Evolutionary conservation across 2,888 invertebrate species (phyloP), one percentile per base, ranked within the genome.

Genomic region (Marronus borbonicus): DNA sequence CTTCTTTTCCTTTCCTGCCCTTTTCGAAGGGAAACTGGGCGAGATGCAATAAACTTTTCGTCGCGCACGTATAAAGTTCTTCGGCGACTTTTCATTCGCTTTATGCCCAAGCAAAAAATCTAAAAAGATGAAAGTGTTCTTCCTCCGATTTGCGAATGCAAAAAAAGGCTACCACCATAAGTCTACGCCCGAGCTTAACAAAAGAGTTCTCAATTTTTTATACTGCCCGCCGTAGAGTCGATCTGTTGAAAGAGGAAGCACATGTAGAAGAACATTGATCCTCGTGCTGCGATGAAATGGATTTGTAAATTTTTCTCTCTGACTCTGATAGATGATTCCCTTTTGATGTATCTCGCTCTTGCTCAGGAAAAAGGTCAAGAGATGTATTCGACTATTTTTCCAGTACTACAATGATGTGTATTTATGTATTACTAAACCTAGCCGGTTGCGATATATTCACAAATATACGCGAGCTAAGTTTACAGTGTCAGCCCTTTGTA

Each of bases 221-320:
- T 68, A 68, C 58, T 55, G 44, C 24, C 36, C 55, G 58, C 31
- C 58, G 52, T 50, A 50, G 39, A 39, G 68, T 52, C 36, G 60
- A 66, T 58, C 55, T 55, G 20, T 20, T 55, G 75, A 39, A 39
- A 28, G 31, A 31, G 62, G 24, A 62, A 75, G 68, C 50, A 24
- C 68, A 68, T 68, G 68, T 17, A 17, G 55, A 20, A 50, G 72
- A 74, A 74, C 72, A 74, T 74, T 62, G 72, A 74, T 74, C 72
- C 39, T 44, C 20, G 60, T 39, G 24, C 28, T 60, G 60, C 39
- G 72, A 74, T 60, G 44, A 74, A 74, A 60, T 74, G 60, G 76
- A 76, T 76, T 76, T 76, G 76, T 76, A 76, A 76, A 76, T 76
- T 76, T 76, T 68, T 60, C 76, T 58, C 58, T 39, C 58, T 55